Evolutionary conservation across 2,888 invertebrate species (phyloP), one percentile per base, ranked within the genome.

Genomic region (Chrysomela aeneicollis): DNA sequence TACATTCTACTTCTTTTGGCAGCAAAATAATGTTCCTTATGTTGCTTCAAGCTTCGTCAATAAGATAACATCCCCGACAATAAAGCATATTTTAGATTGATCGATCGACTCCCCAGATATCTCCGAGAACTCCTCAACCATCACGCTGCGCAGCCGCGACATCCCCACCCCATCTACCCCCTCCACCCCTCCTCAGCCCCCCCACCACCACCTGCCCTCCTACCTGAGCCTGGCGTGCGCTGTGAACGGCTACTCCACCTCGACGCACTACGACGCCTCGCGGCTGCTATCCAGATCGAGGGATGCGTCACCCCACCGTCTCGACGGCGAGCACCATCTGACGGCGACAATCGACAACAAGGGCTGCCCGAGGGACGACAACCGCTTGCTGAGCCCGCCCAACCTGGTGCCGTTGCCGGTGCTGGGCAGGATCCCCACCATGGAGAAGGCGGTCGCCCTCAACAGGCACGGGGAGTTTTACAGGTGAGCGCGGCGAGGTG

Each of bases 191-290:
- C 71, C 69, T 10, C 66, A 70, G n/a, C 73, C 76, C 73, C 42
- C 74, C 85, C 77, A 78, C 53, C 75, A 78, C 15, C 92, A 92
- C 79, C 90, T 93, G 78, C 95, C 95, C 0, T 94, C 94, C 63
- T 96, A 96, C 81, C 84, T 96, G 61, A 93, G 93, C 76, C 84
- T 96, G 67, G 94, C 95, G 57, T 94, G 95, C 80, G 94, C 94
- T 18, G 93, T 95, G 58, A 94, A 93, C 83, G 95, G 95, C 2
- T 96, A 96, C 80, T 92, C 93, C 4, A 92, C 92, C 74, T 86
- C 93, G 62, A 94, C 92, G 5, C 92, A 93, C 64, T 95, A 94
- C 86, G 92, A 94, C 82, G 92, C 93, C 0, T 90, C 92, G 78
- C 83, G 90, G 58, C 71, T 82, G 51, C 75, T 81, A 12, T 61